Percentiles rank a stretch among this genome's conserved stretches.
Conservation (phyloP, 2,113 vertebrate species). For the Colius striatus region DNA sequence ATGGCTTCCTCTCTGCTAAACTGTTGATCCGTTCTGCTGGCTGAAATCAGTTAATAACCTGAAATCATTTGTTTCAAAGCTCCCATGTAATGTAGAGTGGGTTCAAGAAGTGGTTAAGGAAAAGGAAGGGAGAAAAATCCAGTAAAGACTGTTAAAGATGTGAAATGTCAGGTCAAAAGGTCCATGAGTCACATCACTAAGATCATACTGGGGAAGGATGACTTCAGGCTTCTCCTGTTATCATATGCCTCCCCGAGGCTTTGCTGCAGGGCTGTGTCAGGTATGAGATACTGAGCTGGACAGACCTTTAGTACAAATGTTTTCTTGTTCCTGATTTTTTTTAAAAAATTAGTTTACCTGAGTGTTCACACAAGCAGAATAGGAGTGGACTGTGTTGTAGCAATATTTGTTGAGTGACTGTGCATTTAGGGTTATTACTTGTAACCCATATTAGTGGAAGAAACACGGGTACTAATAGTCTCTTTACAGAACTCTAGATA, state of each 20-base stretch:
- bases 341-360: background rate
- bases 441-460: conserved; percentile 27
- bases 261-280: background rate
- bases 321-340: background rate
- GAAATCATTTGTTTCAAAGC: background rate
- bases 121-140: background rate
- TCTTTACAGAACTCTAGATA: conserved; percentile 60
- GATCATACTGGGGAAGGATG: background rate
- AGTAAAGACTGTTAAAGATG: background rate
- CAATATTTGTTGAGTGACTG: background rate
- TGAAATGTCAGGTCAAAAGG: background rate
- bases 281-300: background rate
- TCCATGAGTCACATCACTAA: background rate
- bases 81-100: background rate
- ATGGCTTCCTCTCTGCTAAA: background rate
- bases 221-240: background rate
- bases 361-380: background rate
- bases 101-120: background rate
- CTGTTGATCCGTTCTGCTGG: background rate
- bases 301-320: accelerated
- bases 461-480: background rate
- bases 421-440: background rate
- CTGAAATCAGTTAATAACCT: background rate
- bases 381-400: background rate
- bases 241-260: background rate